Percentiles rank a stretch among this genome's conserved stretches.
Evolutionary conservation across 2,888 invertebrate species (phyloP).

Genomic region (Rhingia rostrata): DNA sequence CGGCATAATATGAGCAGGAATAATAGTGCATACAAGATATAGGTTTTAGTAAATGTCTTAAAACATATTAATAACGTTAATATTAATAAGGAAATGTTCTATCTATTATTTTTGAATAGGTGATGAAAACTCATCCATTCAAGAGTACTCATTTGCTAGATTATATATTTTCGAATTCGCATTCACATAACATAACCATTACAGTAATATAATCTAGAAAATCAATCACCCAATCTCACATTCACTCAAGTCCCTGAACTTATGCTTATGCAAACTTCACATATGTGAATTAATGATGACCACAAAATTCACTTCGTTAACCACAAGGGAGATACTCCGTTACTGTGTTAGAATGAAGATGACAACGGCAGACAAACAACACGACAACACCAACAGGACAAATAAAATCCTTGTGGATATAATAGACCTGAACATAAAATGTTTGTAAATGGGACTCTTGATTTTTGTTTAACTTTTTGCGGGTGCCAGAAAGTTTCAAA

Average conservation of each 20-base stretch:
- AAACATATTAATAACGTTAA: too few species aligned
- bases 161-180: neutral
- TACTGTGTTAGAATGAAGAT: constrained; percentile 19
- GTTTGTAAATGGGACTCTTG: constrained; percentile 56
- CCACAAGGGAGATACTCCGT: constrained; percentile 25
- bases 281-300: constrained; percentile 75
- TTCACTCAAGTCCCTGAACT: constrained; percentile 34
- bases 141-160: neutral
- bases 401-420: constrained; percentile 30
- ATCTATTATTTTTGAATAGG: too few species aligned
- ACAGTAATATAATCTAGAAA: neutral
- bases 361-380: constrained; percentile 2
- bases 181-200: neutral
- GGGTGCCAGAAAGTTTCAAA: constrained; percentile 42
- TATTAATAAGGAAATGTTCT: too few species aligned
- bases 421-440: constrained; percentile 56
- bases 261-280: constrained; percentile 48
- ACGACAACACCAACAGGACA: constrained; percentile 40
- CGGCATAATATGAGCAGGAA: too few species aligned
- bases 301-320: constrained; percentile 74
- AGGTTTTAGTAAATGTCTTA: too few species aligned
- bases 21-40: too few species aligned
- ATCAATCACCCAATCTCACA: constrained; percentile 44
- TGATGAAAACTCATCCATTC: too few species aligned
- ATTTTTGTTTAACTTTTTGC: constrained; percentile 65